Conservation (phyloP, 2,113 vertebrate genomes). For the Conger conger region DNA sequence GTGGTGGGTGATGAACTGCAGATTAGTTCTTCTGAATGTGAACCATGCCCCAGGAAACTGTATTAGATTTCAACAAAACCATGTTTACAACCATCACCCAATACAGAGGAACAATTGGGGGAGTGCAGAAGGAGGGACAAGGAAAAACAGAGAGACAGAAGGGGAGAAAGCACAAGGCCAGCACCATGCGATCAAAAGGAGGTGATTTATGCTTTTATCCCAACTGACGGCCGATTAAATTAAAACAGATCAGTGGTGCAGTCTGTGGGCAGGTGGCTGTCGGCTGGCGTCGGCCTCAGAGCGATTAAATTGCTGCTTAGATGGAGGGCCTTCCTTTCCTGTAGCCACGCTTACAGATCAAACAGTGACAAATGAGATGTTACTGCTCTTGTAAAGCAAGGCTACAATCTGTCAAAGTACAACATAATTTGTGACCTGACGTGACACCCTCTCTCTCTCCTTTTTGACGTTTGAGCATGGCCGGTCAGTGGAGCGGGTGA, state of each 20-base stretch:
- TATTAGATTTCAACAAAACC: not conserved
- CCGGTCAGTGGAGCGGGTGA: constrained; percentile 75
- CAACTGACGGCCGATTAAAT: constrained; percentile 79
- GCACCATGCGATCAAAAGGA: constrained; percentile 73
- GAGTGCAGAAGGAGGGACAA: not conserved
- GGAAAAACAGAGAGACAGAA: constrained; percentile 1
- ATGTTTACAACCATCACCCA: not conserved
- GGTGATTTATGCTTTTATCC: constrained; percentile 77
- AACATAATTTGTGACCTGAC: constrained; percentile 85
- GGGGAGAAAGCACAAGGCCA: constrained; percentile 23
- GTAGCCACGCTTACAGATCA: constrained; percentile 84
- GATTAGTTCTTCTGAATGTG: not conserved
- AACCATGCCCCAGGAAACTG: not conserved
- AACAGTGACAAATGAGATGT: constrained; percentile 90
- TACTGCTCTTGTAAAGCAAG: constrained; percentile 86
- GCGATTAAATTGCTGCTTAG: constrained; percentile 82
- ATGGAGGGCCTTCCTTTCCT: constrained; percentile 79
- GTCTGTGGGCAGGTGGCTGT: constrained; percentile 72
- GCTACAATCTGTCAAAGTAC: constrained; percentile 92
- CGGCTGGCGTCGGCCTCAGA: constrained; percentile 64
- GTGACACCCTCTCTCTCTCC: constrained; percentile 76
- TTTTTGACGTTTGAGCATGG: constrained; percentile 83
- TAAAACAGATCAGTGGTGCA: constrained; percentile 81
- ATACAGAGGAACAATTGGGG: not conserved
- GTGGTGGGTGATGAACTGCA: not conserved